These are phyloP conservation scores for Cryptoprocta ferox DNA, from an alignment of 2,797 vertebrate species.

Conservation along the genomic window DNA sequence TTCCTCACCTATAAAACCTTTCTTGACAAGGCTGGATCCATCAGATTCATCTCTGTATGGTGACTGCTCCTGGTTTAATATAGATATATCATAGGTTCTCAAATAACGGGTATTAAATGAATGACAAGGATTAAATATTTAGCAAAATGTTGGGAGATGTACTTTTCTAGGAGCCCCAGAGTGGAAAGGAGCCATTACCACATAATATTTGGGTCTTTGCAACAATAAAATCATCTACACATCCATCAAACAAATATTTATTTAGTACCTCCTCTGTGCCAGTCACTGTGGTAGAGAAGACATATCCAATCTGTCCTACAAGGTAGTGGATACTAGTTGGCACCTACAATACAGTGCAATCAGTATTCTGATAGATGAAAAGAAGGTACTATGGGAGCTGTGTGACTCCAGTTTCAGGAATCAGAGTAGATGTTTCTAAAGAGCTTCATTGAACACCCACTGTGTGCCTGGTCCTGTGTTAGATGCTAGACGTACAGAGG, in stretches of 20 bases:
- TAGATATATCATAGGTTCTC: background rate
- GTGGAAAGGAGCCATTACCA: background rate
- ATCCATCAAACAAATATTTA: conserved; percentile 50
- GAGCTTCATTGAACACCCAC: background rate
- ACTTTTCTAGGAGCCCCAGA: background rate
- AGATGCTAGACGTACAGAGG: background rate
- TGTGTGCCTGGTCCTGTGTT: background rate
- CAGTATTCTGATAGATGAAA: background rate
- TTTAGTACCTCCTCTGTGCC: background rate
- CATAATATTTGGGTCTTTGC: conserved; percentile 11
- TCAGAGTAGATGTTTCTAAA: conserved; percentile 29
- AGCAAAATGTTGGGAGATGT: background rate
- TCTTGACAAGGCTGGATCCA: background rate
- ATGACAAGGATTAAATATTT: conserved; percentile 33
- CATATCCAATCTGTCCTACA: background rate
- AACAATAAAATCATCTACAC: conserved; percentile 34
- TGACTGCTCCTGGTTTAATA: background rate
- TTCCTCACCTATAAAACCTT: conserved; percentile 14
- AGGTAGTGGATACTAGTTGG: background rate
- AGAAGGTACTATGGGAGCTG: background rate
- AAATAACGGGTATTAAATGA: conserved; percentile 44
- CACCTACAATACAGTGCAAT: background rate
- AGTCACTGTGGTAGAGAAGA: background rate
- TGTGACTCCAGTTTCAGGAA: background rate
- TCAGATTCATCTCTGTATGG: conserved; percentile 25